Evolutionary conservation across 2,113 vertebrate genomes (phyloP).

Genomic region (Myxocyprinus asiaticus): DNA sequence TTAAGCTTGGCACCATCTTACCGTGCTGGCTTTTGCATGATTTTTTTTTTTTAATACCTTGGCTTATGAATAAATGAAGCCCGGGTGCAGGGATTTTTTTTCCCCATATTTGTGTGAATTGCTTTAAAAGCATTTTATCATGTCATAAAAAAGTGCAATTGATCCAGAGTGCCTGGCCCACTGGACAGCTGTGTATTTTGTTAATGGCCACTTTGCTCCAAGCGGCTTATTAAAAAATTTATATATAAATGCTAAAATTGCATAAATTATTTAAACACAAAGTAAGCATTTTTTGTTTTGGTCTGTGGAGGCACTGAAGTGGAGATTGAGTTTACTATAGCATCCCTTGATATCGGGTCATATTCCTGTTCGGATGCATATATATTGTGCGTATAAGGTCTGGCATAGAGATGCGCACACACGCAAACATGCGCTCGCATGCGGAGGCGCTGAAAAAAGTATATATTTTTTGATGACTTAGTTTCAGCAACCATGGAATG

Average conservation of each 20-base stretch:
- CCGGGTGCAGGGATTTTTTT: conserved; percentile 82
- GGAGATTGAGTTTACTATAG: conserved; percentile 75
- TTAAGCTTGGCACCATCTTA: conserved; percentile 92
- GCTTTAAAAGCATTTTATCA: conserved; percentile 99
- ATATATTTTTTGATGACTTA: conserved; percentile 95
- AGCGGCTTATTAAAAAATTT: conserved; percentile 99
- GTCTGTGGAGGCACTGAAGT: conserved; percentile 73
- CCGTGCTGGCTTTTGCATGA: conserved; percentile 75
- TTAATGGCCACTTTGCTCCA: conserved; percentile 99
- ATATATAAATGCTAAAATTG: conserved; percentile 99
- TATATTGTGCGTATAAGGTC: conserved; percentile 54
- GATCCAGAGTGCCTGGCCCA: conserved; percentile 96
- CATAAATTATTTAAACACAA: conserved; percentile 99
- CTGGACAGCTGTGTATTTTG: conserved; percentile 99
- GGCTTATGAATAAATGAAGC: conserved; percentile 88
- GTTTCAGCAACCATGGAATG: conserved; percentile 96
- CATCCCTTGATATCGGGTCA: conserved; percentile 72
- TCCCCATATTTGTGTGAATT: conserved; percentile 99
- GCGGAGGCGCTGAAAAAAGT: conserved; percentile 66
- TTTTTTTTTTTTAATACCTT: conserved; percentile 73
- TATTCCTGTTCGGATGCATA: conserved; percentile 73
- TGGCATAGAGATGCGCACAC: conserved; percentile 31
- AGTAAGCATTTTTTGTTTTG: conserved; percentile 92
- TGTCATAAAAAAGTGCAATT: conserved; percentile 99
- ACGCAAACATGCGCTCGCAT: conserved; percentile 28